Evolutionary conservation across 2,888 invertebrate species (phyloP).

Genomic region (Pristionchus mayeri): DNA sequence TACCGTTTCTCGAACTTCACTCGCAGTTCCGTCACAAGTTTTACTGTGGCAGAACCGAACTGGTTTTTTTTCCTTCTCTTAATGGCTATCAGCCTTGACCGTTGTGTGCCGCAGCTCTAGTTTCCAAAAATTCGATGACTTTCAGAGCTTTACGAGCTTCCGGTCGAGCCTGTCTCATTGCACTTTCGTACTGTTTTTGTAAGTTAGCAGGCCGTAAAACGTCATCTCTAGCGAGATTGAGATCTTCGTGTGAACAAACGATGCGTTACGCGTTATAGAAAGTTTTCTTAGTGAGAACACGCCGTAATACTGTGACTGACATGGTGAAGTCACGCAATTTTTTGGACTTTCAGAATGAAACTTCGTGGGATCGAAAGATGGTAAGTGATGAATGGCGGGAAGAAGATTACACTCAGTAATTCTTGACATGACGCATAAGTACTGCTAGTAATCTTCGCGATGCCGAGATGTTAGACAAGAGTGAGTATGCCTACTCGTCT

Average conservation of each 20-base stretch:
- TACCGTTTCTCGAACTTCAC: no score
- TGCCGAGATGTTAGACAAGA: no score
- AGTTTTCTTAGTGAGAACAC: conserved; percentile 10
- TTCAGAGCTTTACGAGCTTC: conserved; percentile 28
- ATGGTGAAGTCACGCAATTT: no score
- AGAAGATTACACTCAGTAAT: not conserved
- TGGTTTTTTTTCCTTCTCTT: conserved; percentile 20
- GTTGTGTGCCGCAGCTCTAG: not conserved
- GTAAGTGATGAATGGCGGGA: not conserved
- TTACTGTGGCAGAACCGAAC: conserved; percentile 38
- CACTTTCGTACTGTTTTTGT: conserved; percentile 27
- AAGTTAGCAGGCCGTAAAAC: conserved; percentile 1
- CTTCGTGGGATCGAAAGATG: no score
- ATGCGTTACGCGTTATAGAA: not conserved
- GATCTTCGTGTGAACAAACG: conserved; percentile 12
- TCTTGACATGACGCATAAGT: no score
- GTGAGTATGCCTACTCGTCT: no score
- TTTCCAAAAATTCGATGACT: not conserved
- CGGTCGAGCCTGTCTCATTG: conserved; percentile 3
- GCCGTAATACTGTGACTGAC: no score
- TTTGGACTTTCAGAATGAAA: no score
- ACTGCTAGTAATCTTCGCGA: no score
- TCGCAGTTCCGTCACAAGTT: not conserved
- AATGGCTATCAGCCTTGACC: not conserved
- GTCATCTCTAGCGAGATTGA: conserved; percentile 3